Percentiles rank a stretch among this genome's conserved stretches.
Conservation (phyloP, 2,888 invertebrate species). For the Drosophila bunnanda region DNA sequence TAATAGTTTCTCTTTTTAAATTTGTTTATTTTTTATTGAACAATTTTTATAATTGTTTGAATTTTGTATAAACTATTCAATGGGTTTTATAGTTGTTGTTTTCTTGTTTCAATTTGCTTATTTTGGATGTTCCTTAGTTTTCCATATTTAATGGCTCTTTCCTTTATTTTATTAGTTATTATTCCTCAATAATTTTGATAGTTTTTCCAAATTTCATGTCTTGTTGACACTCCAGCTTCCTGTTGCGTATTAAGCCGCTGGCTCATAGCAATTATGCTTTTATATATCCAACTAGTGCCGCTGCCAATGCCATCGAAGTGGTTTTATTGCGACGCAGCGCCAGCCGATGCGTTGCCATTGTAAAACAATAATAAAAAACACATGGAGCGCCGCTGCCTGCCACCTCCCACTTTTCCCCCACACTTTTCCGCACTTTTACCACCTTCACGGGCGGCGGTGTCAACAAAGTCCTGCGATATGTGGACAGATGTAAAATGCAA, state of each 20-base stretch:
- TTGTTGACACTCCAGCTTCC: slow-evolving; percentile 63
- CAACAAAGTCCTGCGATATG: slow-evolving; percentile 18
- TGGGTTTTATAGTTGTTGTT: no score
- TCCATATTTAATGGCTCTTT: neutral
- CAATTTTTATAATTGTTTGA: no score
- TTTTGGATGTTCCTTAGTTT: neutral
- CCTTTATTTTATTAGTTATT: neutral
- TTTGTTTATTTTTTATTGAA: no score
- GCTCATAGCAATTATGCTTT: slow-evolving; percentile 70
- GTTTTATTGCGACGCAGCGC: slow-evolving; percentile 70
- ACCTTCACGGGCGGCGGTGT: slow-evolving; percentile 15
- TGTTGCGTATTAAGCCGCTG: slow-evolving; percentile 69
- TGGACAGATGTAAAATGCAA: slow-evolving; percentile 64
- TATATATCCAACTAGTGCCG: slow-evolving; percentile 56
- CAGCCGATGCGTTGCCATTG: slow-evolving; percentile 59
- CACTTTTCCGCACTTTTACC: slow-evolving; percentile 6
- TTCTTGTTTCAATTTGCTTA: no score
- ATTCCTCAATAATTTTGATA: neutral
- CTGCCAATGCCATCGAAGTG: slow-evolving; percentile 51
- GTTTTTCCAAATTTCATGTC: slow-evolving; percentile 13
- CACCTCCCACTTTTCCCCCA: slow-evolving; percentile 16
- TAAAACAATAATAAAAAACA: slow-evolving; percentile 59
- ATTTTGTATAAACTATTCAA: no score
- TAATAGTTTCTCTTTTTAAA: slow-evolving; percentile 7
- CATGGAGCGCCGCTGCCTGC: slow-evolving; percentile 9